Evolutionary conservation across 2,888 invertebrate species (phyloP).

Genomic region (Maniola hyperantus): DNA sequence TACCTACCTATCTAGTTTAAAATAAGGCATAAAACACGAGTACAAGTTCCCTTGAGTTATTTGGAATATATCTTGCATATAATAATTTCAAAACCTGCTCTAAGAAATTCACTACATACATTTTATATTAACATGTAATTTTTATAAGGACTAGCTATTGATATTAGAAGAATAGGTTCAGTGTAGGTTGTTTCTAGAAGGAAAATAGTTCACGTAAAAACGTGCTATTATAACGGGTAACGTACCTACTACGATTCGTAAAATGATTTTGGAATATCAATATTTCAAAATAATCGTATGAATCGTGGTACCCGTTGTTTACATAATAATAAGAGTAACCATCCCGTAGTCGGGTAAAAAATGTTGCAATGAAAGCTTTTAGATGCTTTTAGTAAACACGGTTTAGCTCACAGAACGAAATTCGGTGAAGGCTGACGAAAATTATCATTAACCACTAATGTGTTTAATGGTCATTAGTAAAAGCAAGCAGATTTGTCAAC

Average conservation of each 20-base stretch:
- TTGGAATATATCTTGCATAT: neutral
- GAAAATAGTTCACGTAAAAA: too few species aligned
- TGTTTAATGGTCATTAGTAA: conserved; percentile 30
- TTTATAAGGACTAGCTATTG: too few species aligned
- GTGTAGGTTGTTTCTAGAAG: too few species aligned
- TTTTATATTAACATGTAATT: too few species aligned
- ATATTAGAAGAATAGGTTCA: too few species aligned
- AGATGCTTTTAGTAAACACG: conserved; percentile 1
- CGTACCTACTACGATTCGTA: too few species aligned
- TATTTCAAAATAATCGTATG: neutral
- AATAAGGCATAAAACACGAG: neutral
- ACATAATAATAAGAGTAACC: too few species aligned
- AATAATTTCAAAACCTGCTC: neutral
- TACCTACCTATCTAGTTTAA: neutral
- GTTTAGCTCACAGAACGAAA: conserved; percentile 1
- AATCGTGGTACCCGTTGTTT: neutral
- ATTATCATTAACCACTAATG: conserved; percentile 28
- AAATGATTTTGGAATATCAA: too few species aligned
- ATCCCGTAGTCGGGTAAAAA: neutral
- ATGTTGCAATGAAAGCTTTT: conserved; percentile 5
- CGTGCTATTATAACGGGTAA: neutral
- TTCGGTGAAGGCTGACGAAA: conserved; percentile 22
- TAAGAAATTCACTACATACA: too few species aligned
- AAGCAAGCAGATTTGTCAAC: conserved; percentile 28
- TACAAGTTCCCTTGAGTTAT: neutral